Percentiles rank a stretch among this genome's conserved stretches.
Conservation (phyloP, 2,113 vertebrate genomes). For the Thalassarche chlororhynchos region DNA sequence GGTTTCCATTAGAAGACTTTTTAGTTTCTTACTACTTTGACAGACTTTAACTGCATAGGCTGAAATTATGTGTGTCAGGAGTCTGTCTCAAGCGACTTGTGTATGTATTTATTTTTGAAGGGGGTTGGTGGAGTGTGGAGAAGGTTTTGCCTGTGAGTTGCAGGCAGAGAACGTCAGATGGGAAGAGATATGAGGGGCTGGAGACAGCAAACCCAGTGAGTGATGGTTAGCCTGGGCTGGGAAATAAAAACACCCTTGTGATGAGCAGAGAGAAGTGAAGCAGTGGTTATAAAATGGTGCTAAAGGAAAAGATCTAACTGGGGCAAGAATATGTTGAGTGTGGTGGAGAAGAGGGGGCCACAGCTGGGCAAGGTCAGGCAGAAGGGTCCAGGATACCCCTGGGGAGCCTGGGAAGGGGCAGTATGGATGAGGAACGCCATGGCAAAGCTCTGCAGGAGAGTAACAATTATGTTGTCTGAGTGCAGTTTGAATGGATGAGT, state of each 20-base stretch:
- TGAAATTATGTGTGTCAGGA: neutral
- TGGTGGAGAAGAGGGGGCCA: neutral
- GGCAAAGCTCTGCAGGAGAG: accelerated
- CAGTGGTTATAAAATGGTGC: neutral
- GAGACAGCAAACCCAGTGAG: neutral
- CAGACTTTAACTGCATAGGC: neutral
- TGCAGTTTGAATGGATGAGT: neutral
- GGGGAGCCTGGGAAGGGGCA: neutral
- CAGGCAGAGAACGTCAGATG: neutral
- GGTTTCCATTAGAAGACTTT: neutral
- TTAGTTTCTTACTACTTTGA: neutral
- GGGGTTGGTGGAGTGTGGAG: accelerated
- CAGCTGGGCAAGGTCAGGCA: neutral
- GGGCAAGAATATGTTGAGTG: neutral
- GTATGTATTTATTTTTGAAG: neutral
- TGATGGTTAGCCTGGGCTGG: neutral
- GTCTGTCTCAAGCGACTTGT: neutral
- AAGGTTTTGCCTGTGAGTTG: neutral
- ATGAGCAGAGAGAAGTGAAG: neutral
- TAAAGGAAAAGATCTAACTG: neutral
- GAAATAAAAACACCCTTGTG: neutral
- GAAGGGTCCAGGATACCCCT: neutral
- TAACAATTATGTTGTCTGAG: neutral
- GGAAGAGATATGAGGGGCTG: neutral
- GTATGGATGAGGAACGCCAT: accelerated